Evolutionary conservation across 2,888 invertebrate species (phyloP).

Genomic region (Folsomia manolachei): DNA sequence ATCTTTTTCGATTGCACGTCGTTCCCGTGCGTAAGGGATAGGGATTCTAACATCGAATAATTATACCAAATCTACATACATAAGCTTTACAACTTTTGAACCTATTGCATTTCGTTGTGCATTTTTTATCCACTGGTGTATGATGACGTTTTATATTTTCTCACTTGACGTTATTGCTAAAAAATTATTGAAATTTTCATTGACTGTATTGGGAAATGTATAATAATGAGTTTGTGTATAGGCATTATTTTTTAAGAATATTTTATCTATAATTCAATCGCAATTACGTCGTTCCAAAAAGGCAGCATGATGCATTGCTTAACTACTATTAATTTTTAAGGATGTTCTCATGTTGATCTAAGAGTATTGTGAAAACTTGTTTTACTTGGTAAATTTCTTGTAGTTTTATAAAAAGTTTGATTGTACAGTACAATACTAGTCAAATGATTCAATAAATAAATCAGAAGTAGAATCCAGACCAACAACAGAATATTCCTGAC

Average conservation of each 20-base stretch:
- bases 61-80: no score
- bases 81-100: neutral
- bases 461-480: neutral
- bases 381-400: neutral
- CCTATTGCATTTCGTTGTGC: neutral
- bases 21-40: no score
- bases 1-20: no score
- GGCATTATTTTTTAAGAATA: neutral
- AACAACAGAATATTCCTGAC: neutral
- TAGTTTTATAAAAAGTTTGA: neutral
- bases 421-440: neutral
- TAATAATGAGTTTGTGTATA: neutral
- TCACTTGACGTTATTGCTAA: neutral
- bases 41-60: no score
- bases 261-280: no score
- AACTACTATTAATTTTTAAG: neutral
- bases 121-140: neutral
- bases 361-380: neutral
- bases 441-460: neutral
- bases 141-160: neutral
- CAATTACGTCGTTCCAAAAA: neutral
- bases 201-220: neutral
- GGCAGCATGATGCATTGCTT: neutral
- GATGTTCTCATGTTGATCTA: neutral
- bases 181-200: neutral